Percentiles rank a stretch among this genome's conserved stretches.
These are phyloP conservation scores for Drosophila mercatorum DNA, from an alignment of 2,888 invertebrate genomes.

Conservation along the genomic window DNA sequence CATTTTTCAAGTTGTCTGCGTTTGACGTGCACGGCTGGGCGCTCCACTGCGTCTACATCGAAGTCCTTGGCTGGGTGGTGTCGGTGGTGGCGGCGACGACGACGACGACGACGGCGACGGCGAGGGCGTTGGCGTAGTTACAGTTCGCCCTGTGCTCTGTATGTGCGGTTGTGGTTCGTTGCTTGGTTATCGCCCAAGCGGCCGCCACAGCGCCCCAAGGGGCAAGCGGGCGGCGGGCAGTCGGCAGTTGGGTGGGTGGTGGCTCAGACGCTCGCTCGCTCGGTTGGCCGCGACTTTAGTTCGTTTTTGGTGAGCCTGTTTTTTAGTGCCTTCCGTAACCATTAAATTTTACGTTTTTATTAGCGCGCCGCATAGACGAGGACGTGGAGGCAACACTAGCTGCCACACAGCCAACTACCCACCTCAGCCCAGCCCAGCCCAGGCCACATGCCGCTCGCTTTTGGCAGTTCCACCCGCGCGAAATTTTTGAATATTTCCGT, in stretches of 20 bases:
- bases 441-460: not conserved
- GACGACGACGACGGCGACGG: conserved; percentile 11
- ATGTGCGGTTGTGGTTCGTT: conserved; percentile 78
- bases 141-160: conserved; percentile 52
- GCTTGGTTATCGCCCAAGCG: conserved; percentile 77
- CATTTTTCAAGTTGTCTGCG: conserved; percentile 81
- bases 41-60: conserved; percentile 73
- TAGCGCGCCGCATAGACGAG: conserved; percentile 68
- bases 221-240: not conserved
- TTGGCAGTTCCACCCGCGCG: conserved; percentile 18
- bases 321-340: conserved; percentile 81
- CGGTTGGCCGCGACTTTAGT: conserved; percentile 58
- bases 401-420: not conserved
- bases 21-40: conserved; percentile 81
- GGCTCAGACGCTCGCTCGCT: conserved; percentile 1
- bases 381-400: not conserved
- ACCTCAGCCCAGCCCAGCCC: not conserved
- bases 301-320: conserved; percentile 80
- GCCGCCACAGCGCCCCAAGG: conserved; percentile 50
- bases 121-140: conserved; percentile 68
- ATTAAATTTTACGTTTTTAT: conserved; percentile 81
- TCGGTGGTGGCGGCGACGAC: conserved; percentile 16
- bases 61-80: conserved; percentile 19
- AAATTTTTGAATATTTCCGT: conserved; percentile 79
- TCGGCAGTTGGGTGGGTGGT: not conserved